phyloP scores from a whole-genome alignment of 2,797 vertebrate genomes.

The Chrysocyon brachyurus region DNA sequence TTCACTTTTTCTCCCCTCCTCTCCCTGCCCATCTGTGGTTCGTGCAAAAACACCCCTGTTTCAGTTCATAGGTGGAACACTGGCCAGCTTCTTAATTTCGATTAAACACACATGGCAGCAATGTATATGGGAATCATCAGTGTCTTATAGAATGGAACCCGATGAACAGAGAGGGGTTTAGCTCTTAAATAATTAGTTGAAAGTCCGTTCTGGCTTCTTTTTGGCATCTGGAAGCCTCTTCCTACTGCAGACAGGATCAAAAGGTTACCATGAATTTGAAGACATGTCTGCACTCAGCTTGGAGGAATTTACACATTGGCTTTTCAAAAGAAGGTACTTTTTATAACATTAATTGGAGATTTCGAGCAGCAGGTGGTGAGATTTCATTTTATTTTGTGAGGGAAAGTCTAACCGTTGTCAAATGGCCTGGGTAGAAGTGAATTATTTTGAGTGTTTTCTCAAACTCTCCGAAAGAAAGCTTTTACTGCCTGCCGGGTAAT shows the following conservation, averaged over 20 bases:
- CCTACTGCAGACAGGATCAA: slow-evolving; percentile 65
- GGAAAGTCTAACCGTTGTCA: slow-evolving; percentile 72
- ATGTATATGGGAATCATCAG: neutral
- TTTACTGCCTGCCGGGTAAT: slow-evolving; percentile 80
- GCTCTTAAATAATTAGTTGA: slow-evolving; percentile 70
- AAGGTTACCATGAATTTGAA: slow-evolving; percentile 78
- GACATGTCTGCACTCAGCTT: slow-evolving; percentile 69
- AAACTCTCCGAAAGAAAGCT: slow-evolving; percentile 79
- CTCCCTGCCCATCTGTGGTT: neutral
- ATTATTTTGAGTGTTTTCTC: slow-evolving; percentile 78
- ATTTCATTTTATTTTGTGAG: slow-evolving; percentile 81
- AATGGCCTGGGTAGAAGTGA: slow-evolving; percentile 73
- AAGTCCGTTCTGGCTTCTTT: slow-evolving; percentile 70
- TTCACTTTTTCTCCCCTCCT: neutral
- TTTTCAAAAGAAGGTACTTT: slow-evolving; percentile 76
- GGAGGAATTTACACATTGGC: slow-evolving; percentile 75
- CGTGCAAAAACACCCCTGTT: neutral
- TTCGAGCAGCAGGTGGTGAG: slow-evolving; percentile 79
- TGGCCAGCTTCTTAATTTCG: neutral
- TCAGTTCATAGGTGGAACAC: neutral
- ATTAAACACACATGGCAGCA: neutral
- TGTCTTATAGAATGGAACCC: slow-evolving; percentile 43
- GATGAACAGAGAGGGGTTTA: slow-evolving; percentile 49
- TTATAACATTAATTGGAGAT: slow-evolving; percentile 75
- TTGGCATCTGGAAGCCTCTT: slow-evolving; percentile 39